Conservation (phyloP, 2,797 vertebrate species). For the Enteromius viviparus region DNA sequence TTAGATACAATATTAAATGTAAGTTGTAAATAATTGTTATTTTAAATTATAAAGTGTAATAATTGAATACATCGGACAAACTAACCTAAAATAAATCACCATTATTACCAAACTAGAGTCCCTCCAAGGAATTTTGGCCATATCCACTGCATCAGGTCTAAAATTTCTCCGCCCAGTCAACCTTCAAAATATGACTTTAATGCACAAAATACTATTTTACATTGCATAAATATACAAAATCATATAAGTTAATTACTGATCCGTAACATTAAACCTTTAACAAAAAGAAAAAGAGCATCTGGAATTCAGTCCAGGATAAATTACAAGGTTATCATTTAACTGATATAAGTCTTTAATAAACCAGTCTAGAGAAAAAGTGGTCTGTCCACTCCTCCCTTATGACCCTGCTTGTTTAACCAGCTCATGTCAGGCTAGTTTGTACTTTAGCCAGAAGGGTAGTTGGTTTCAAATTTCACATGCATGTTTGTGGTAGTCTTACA, state of each 20-base stretch:
- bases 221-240: background rate
- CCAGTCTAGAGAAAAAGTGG: background rate
- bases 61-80: no score
- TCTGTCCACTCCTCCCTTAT: background rate
- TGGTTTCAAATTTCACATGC: background rate
- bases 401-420: background rate
- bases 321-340: background rate
- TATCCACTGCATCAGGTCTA: background rate
- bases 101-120: no score
- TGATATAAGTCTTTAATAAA: constrained; percentile 2
- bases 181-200: background rate
- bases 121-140: no score
- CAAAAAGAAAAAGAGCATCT: background rate
- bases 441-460: background rate
- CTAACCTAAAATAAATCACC: no score
- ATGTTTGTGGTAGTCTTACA: background rate
- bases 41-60: no score
- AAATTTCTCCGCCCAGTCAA: background rate
- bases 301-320: background rate
- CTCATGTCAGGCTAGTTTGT: constrained; percentile 23
- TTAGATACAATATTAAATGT: no score
- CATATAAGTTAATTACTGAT: background rate
- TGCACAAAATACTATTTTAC: background rate
- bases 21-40: no score
- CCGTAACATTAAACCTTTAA: background rate